Percentiles rank a stretch among this genome's conserved stretches.
Evolutionary conservation across 2,797 vertebrate species (phyloP).

Genomic region (Tamandua tetradactyla): DNA sequence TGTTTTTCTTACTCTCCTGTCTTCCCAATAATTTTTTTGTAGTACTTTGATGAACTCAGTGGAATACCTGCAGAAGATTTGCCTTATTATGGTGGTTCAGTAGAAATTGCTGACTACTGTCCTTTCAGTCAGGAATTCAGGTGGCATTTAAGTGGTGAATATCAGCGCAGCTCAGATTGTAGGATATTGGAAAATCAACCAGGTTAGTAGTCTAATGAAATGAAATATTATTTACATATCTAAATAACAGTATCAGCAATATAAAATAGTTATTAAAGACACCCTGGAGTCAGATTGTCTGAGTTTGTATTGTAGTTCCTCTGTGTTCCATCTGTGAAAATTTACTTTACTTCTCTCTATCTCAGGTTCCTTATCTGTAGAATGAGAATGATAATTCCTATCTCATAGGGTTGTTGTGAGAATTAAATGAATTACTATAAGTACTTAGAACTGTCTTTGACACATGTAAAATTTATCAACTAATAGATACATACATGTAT

Average conservation of each 20-base stretch:
- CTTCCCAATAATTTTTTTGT: constrained; percentile 54
- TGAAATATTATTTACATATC: background rate
- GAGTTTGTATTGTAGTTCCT: background rate
- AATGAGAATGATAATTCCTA: background rate
- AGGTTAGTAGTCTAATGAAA: constrained; percentile 85
- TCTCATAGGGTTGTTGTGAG: background rate
- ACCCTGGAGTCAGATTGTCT: background rate
- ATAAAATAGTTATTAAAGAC: background rate
- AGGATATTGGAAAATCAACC: constrained; percentile 94
- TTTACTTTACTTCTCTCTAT: background rate
- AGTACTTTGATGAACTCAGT: constrained; percentile 95
- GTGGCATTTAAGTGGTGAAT: constrained; percentile 96
- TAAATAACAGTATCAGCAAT: background rate
- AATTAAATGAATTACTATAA: constrained; percentile 10
- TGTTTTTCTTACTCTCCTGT: background rate
- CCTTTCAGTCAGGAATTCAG: constrained; percentile 99
- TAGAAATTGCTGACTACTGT: constrained; percentile 98
- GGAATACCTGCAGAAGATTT: constrained; percentile 89
- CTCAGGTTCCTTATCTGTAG: constrained; percentile 27
- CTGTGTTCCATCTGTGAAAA: background rate
- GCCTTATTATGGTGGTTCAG: constrained; percentile 92
- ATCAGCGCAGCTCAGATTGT: constrained; percentile 97
- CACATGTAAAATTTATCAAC: background rate
- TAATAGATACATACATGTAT: background rate
- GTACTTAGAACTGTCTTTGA: background rate